Base-by-base conservation (phyloP, 2,888 invertebrate genomes). In the Orthosia incerta region DNA sequence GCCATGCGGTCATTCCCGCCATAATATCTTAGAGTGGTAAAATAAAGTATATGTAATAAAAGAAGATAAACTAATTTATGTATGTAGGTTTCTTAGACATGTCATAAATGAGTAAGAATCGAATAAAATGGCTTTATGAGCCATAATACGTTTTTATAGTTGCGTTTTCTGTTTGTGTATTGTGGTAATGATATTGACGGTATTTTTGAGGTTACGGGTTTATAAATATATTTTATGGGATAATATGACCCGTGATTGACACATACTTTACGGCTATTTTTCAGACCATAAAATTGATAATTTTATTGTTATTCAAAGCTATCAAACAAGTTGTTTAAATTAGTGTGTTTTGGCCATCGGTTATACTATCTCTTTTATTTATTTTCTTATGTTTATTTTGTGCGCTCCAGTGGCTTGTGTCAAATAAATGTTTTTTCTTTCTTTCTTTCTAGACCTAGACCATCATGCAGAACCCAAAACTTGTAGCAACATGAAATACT, bases 21-120 rank as follows among this genome's bases (percentile, higher is more conserved):
- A 86, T 83, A 83, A 85, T 86, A 86, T 80, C 77, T 85, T 69
- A 74, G 87, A 85, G 86, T 86, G 85, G 83, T 76, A 85, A 87
- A 86, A 87, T 85, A 85, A 81, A 86, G 73, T 86, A 87, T 78
- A 82, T 84, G 82, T 80, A 84, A 66, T 82, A 84, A 82, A 87
- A 79, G 67, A 55, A 86, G 84, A 87, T 84, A 86, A 86, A 85
- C 86, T 87, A 86, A 88, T 83, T 83, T 88, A 87, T 86, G 86
- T 86, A 87, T 85, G 84, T 87, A 79, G 80, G 83, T 79, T n/a
- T 81, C 80, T 84, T 77, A 79, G 76, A 84, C 84, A 87, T 83
- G 80, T 82, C 85, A 86, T 87, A 87, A 86, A 87, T 86, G 84
- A 71, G 77, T 78, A 87, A 79, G 86, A 81, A 88, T 84, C 81